phyloP scores from a whole-genome alignment of 2,797 vertebrate species.

The Sebastes itinus region DNA sequence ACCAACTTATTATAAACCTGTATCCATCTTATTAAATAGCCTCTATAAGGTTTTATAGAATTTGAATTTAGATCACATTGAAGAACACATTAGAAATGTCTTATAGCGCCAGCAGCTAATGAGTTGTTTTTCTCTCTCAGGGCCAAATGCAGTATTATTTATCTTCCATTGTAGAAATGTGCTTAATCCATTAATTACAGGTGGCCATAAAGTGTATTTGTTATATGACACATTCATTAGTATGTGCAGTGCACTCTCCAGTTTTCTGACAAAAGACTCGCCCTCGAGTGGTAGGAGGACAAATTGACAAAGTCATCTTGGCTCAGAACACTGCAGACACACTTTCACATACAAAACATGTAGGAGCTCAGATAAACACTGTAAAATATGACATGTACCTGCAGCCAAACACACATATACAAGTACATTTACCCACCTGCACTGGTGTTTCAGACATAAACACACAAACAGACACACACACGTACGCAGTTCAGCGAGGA shows the following conservation, averaged over 20 bases:
- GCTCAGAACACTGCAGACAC: background rate
- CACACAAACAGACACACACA: background rate
- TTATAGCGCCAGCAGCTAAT: background rate
- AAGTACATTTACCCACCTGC: background rate
- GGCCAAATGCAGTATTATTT: background rate
- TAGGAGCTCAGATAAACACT: background rate
- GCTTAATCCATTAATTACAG: slow-evolving; percentile 11
- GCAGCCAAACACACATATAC: background rate
- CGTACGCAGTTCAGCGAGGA: background rate
- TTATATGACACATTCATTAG: slow-evolving; percentile 22
- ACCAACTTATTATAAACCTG: background rate
- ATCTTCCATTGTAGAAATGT: slow-evolving; percentile 1
- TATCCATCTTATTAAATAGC: background rate
- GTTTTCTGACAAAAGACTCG: slow-evolving; percentile 20
- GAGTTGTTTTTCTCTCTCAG: slow-evolving; percentile 1
- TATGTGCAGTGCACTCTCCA: background rate
- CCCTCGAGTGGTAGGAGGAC: background rate
- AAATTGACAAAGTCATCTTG: slow-evolving; percentile 15
- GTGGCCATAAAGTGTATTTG: slow-evolving; percentile 4
- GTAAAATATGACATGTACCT: background rate
- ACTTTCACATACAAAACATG: background rate
- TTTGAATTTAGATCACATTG: background rate
- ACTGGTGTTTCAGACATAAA: background rate
- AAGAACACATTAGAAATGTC: background rate
- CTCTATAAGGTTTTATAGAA: background rate